Conservation (phyloP, 2,888 invertebrate genomes). For the Azorinus chamasolen region DNA sequence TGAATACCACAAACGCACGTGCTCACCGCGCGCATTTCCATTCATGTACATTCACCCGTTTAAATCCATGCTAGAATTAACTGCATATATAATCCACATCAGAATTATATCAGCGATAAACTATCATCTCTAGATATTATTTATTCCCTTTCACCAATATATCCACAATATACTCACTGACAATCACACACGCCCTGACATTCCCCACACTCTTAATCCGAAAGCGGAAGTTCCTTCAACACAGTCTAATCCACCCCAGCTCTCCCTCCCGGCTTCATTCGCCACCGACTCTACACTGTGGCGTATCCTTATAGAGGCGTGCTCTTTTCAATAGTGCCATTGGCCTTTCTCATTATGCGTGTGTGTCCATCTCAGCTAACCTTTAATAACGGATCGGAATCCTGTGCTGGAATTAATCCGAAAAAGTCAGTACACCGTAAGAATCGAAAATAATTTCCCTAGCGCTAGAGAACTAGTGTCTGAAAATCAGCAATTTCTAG, state of each 20-base stretch:
- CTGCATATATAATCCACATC: no score
- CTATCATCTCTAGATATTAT: no score
- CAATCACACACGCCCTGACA: not conserved
- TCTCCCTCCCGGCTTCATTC: not conserved
- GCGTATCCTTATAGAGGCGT: no score
- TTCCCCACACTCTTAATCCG: not conserved
- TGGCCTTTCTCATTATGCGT: conserved; percentile 23
- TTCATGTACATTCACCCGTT: conserved; percentile 25
- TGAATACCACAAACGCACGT: conserved; percentile 55
- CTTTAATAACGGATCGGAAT: conserved; percentile 20
- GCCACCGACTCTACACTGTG: not conserved
- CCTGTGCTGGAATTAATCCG: not conserved
- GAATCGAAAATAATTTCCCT: no score
- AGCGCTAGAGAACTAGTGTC: no score
- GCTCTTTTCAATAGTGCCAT: conserved; percentile 22
- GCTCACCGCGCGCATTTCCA: conserved; percentile 58
- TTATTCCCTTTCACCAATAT: no score
- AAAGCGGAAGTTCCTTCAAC: not conserved
- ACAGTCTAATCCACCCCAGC: no score
- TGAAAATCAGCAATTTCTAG: no score
- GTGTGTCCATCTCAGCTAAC: conserved; percentile 18
- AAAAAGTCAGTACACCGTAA: no score
- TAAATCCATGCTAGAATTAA: not conserved
- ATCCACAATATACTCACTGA: not conserved
- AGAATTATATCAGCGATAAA: no score